Conservation (phyloP, 2,797 vertebrate species). For the Garrulus glandarius region DNA sequence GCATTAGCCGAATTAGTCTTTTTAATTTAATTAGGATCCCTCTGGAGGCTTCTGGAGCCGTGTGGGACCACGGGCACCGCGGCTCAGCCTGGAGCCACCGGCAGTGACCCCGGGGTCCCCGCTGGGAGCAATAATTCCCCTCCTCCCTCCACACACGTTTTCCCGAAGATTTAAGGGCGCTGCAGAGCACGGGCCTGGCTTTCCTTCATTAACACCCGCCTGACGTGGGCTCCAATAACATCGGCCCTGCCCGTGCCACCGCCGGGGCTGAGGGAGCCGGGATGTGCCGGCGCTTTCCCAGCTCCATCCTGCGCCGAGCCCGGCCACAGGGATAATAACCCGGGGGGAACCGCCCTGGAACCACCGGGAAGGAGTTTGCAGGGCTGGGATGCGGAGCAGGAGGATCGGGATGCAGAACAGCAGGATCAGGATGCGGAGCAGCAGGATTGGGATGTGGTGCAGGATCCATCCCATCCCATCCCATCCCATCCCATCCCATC, state of each 20-base stretch:
- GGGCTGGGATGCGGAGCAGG: neutral
- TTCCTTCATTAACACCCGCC: neutral
- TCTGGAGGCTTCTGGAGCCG: neutral
- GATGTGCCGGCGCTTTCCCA: rapidly evolving
- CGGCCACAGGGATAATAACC: neutral
- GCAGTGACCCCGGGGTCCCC: neutral
- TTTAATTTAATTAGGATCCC: rapidly evolving
- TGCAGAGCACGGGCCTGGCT: neutral
- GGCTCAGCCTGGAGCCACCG: rapidly evolving
- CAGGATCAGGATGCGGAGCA: rapidly evolving
- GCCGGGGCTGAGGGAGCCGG: rapidly evolving
- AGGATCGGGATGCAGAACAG: neutral
- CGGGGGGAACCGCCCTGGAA: neutral
- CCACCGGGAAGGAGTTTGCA: neutral
- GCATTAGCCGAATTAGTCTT: rapidly evolving
- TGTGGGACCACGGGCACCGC: rapidly evolving
- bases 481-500: neutral
- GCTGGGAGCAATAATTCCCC: neutral
- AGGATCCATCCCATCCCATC: neutral
- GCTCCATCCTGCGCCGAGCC: neutral
- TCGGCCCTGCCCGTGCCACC: neutral
- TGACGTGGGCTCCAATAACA: neutral
- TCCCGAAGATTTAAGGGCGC: neutral
- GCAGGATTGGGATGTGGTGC: rapidly evolving
- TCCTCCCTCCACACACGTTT: neutral